These are phyloP conservation scores for Acanthoscelides obtectus DNA, from an alignment of 2,888 invertebrate genomes.

Conservation along the genomic window DNA sequence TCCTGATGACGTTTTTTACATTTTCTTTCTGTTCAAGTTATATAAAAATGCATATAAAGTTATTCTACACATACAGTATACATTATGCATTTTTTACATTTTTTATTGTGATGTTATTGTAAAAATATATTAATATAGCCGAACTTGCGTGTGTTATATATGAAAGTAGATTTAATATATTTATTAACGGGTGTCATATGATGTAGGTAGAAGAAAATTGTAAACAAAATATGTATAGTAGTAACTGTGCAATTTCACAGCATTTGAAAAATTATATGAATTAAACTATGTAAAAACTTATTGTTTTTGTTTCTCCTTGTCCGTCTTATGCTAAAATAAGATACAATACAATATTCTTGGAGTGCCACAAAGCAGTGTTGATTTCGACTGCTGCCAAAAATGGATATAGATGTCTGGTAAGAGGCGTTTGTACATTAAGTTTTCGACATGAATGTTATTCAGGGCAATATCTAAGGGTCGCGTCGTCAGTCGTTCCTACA, in stretches of 20 bases:
- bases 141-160: conserved; percentile 28
- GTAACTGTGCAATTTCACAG: conserved; percentile 39
- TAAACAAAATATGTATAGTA: conserved; percentile 36
- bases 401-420: no score
- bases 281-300: conserved; percentile 24
- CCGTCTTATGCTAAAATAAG: no score
- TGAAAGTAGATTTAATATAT: conserved; percentile 38
- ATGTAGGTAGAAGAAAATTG: conserved; percentile 31
- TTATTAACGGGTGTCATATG: conserved; percentile 42
- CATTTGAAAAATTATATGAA: conserved; percentile 34
- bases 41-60: not conserved
- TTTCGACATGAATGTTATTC: no score
- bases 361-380: no score
- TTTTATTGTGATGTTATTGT: conserved; percentile 33
- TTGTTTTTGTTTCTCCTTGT: not conserved
- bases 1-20: not conserved
- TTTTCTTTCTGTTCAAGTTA: conserved; percentile 3
- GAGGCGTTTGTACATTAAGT: no score
- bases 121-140: conserved; percentile 21
- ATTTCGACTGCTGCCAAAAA: no score
- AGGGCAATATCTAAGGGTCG: no score
- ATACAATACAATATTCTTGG: no score
- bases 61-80: conserved; percentile 4
- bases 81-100: conserved; percentile 20
- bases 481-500: no score